Conservation (phyloP, 1,140 invertebrate genomes). For the Macrotrachela quadricornifera region DNA sequence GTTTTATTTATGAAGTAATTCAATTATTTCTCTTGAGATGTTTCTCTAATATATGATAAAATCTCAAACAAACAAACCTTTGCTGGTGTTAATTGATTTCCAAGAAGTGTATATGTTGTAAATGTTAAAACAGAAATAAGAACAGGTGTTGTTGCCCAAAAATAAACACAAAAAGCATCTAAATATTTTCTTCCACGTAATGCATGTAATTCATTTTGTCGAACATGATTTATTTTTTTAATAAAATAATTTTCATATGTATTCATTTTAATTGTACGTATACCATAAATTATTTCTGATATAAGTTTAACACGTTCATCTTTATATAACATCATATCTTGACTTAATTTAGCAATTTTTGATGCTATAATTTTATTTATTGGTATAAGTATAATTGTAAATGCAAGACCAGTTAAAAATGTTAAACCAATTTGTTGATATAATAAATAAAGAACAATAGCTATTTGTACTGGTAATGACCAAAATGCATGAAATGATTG, state of each 20-base stretch:
- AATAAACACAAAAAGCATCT: conserved; percentile 91
- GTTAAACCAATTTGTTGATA: conserved; percentile 60
- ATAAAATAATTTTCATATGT: conserved; percentile 78
- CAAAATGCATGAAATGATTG: conserved; percentile 84
- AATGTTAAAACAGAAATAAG: conserved; percentile 78
- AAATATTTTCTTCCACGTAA: conserved; percentile 60
- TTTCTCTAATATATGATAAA: too few species aligned
- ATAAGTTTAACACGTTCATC: conserved; percentile 69
- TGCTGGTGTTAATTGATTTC: conserved; percentile 56
- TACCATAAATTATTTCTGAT: conserved; percentile 62
- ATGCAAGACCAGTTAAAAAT: conserved; percentile 65
- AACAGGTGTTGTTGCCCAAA: conserved; percentile 96
- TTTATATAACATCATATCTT: conserved; percentile 68
- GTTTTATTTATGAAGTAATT: too few species aligned
- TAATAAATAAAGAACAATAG: conserved; percentile 27
- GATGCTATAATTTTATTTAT: conserved; percentile 73
- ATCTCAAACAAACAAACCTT: conserved; percentile 38
- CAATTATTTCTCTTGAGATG: too few species aligned
- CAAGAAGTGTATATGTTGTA: conserved; percentile 57
- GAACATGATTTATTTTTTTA: conserved; percentile 38
- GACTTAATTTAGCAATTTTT: conserved; percentile 66
- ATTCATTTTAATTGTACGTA: conserved; percentile 68
- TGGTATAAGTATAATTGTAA: conserved; percentile 68
- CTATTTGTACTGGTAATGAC: conserved; percentile 69
- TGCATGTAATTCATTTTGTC: conserved; percentile 57